Conservation (phyloP, 2,113 vertebrate species). For the Rhea americana region DNA sequence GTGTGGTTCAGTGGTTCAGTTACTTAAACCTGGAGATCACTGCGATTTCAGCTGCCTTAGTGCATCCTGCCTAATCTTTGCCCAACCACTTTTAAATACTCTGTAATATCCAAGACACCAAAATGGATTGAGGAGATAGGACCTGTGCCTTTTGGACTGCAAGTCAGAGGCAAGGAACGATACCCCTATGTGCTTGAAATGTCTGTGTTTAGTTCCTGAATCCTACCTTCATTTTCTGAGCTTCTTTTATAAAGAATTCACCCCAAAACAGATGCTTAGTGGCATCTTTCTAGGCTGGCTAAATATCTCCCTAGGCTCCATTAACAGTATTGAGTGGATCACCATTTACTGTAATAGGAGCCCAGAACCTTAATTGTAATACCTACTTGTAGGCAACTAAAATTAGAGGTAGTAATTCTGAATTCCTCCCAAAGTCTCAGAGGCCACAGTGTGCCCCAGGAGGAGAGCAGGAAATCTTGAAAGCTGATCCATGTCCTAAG, state of each 20-base stretch:
- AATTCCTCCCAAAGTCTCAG: neutral
- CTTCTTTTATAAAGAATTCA: neutral
- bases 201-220: neutral
- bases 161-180: neutral
- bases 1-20: neutral
- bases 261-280: neutral
- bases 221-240: neutral
- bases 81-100: neutral
- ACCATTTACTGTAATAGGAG: neutral
- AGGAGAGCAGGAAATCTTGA: neutral
- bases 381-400: neutral
- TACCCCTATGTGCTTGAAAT: neutral
- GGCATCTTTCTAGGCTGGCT: neutral
- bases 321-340: neutral
- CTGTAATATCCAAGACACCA: neutral
- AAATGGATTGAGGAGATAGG: neutral
- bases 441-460: neutral
- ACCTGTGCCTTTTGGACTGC: neutral
- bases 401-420: neutral
- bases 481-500: neutral
- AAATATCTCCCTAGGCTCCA: neutral
- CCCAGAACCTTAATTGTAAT: neutral
- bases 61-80: neutral
- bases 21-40: neutral
- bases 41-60: neutral